phyloP scores from a whole-genome alignment of 2,888 invertebrate genomes.

The Steinernema carpocapsae region DNA sequence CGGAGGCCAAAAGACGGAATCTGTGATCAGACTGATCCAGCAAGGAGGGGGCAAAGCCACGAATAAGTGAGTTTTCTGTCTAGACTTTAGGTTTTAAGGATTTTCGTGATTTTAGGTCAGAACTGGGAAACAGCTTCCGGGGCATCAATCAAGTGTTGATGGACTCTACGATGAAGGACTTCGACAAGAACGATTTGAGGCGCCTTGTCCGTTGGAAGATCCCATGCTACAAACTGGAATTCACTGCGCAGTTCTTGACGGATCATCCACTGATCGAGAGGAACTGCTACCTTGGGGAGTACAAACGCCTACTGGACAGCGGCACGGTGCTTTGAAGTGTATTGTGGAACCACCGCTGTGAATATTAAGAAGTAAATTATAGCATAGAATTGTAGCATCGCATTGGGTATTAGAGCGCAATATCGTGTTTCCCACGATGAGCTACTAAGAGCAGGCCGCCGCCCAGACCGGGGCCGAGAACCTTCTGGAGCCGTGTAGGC shows the following conservation, averaged over 20 bases:
- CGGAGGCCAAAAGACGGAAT: background rate
- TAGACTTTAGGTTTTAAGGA: background rate
- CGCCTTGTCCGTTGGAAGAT: slow-evolving; percentile 2
- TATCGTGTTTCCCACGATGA: background rate
- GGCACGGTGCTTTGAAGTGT: background rate
- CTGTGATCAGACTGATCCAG: background rate
- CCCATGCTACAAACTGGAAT: background rate
- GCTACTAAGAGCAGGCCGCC: background rate
- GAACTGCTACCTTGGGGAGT: background rate
- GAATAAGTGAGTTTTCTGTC: background rate
- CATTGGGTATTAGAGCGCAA: background rate
- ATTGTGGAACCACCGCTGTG: background rate
- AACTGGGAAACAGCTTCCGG: slow-evolving; percentile 6
- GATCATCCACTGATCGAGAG: slow-evolving; percentile 1
- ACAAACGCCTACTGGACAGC: background rate
- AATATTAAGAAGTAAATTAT: background rate
- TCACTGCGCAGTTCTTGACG: background rate
- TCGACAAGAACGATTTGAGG: background rate
- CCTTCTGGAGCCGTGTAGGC: background rate
- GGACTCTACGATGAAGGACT: background rate
- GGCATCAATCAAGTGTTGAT: background rate
- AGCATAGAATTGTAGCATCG: background rate
- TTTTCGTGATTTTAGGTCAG: background rate
- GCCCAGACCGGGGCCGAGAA: background rate
- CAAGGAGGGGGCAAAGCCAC: background rate